Evolutionary conservation across 1,140 invertebrate species (phyloP).

Genomic region (Phthorimaea operculella): DNA sequence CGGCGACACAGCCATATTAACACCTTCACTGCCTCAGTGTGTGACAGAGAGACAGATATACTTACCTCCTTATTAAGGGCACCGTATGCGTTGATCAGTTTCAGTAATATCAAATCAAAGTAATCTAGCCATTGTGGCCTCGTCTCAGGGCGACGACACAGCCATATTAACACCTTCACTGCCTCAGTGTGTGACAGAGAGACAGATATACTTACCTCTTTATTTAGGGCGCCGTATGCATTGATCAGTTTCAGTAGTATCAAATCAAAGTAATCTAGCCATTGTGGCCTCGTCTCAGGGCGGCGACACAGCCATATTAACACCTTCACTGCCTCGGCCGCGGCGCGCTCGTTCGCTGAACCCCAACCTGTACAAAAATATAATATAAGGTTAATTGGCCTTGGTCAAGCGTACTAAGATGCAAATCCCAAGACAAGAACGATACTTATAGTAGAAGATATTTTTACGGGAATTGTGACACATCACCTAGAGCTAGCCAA

Average conservation of each 20-base stretch:
- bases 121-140: slow-evolving; percentile 83
- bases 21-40: slow-evolving; percentile 81
- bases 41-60: too few relatives aligned
- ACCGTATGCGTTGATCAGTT: slow-evolving; percentile 87
- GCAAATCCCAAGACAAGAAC: too few relatives aligned
- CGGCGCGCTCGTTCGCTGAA: slow-evolving; percentile 74
- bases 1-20: slow-evolving; percentile 85
- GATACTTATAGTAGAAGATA: too few relatives aligned
- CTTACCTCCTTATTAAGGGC: slow-evolving; percentile 75
- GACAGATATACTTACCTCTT: slow-evolving; percentile 65
- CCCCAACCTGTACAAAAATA: slow-evolving; percentile 70
- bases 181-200: too few relatives aligned
- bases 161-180: slow-evolving; percentile 81
- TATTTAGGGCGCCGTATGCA: slow-evolving; percentile 80
- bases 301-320: slow-evolving; percentile 85
- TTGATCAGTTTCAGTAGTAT: slow-evolving; percentile 88
- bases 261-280: slow-evolving; percentile 88
- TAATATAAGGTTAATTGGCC: not conserved
- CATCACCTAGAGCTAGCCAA: too few relatives aligned
- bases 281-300: slow-evolving; percentile 78
- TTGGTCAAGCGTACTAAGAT: too few relatives aligned
- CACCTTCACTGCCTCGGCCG: slow-evolving; percentile 76
- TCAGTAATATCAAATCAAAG: slow-evolving; percentile 88
- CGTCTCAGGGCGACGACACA: slow-evolving; percentile 81
- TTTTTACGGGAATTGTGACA: too few relatives aligned